Conservation (phyloP, 2,113 vertebrate genomes). For the Propithecus coquereli region DNA sequence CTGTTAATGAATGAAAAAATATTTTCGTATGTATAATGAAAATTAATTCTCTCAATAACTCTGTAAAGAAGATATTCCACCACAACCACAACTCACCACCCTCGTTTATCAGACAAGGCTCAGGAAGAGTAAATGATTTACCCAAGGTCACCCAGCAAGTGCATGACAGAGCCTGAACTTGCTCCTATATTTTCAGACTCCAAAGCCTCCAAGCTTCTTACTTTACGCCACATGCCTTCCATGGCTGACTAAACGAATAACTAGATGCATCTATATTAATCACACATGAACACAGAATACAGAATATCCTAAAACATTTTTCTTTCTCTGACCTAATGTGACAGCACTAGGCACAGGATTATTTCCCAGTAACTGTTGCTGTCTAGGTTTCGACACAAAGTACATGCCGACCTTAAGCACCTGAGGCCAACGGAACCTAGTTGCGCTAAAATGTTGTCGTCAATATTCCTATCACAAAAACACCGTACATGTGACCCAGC, state of each 20-base stretch:
- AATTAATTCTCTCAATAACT: not conserved
- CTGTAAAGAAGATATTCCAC: not conserved
- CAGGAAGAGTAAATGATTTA: not conserved
- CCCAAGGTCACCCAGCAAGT: not conserved
- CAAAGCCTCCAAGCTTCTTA: not conserved
- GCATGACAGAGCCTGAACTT: not conserved
- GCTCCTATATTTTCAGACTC: not conserved
- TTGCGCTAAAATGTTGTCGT: not conserved
- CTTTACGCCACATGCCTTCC: not conserved
- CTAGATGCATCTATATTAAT: not conserved
- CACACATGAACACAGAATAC: not conserved
- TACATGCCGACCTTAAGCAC: not conserved
- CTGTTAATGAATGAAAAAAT: not conserved
- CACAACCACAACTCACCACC: not conserved
- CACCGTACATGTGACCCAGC: not conserved
- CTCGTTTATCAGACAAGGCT: not conserved
- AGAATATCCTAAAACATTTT: not conserved
- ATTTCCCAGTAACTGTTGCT: not conserved
- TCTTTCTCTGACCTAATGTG: conserved; percentile 28
- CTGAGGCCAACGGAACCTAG: not conserved
- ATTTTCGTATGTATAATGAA: not conserved
- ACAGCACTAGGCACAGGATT: not conserved
- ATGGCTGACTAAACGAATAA: not conserved
- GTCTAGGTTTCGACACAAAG: not conserved
- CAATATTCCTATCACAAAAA: not conserved